These are phyloP conservation scores for Cephalopterus ornatus DNA, from an alignment of 2,113 vertebrate species.

Conservation along the genomic window DNA sequence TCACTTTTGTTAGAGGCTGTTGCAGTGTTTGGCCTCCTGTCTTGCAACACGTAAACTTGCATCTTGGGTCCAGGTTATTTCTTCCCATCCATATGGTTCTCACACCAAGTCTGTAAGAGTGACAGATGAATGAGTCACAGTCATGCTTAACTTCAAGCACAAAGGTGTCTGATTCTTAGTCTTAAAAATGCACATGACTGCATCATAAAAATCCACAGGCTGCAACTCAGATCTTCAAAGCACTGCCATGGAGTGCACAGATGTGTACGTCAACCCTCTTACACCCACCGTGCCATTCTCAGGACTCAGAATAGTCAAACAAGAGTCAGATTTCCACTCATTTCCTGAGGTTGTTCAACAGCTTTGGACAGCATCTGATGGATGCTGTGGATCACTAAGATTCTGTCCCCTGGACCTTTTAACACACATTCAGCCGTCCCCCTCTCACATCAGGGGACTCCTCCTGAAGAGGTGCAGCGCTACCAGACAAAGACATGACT, in stretches of 20 bases:
- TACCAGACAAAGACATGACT: conserved; percentile 45
- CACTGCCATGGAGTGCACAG: conserved; percentile 8
- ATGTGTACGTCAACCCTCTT: not conserved
- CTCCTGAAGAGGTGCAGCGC: not conserved
- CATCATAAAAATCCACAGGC: conserved; percentile 36
- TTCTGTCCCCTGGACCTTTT: conserved; percentile 41
- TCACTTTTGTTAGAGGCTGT: not conserved
- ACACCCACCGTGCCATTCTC: not conserved
- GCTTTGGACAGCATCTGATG: conserved; percentile 5
- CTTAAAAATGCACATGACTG: conserved; percentile 23
- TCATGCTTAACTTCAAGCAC: conserved; percentile 43
- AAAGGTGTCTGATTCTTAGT: conserved; percentile 42
- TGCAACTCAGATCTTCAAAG: conserved; percentile 48
- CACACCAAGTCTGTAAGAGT: conserved; percentile 2
- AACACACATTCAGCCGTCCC: not conserved
- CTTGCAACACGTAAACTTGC: not conserved
- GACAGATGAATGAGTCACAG: conserved; percentile 43
- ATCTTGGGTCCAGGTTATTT: not conserved
- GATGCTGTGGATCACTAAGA: conserved; percentile 62
- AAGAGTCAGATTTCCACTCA: conserved; percentile 46
- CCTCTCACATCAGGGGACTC: conserved; percentile 34
- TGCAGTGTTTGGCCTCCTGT: not conserved
- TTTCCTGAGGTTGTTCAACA: conserved; percentile 40
- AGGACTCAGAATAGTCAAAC: not conserved
- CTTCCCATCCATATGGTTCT: conserved; percentile 31